phyloP scores from a whole-genome alignment of 2,113 vertebrate species.

The Verasper variegatus region DNA sequence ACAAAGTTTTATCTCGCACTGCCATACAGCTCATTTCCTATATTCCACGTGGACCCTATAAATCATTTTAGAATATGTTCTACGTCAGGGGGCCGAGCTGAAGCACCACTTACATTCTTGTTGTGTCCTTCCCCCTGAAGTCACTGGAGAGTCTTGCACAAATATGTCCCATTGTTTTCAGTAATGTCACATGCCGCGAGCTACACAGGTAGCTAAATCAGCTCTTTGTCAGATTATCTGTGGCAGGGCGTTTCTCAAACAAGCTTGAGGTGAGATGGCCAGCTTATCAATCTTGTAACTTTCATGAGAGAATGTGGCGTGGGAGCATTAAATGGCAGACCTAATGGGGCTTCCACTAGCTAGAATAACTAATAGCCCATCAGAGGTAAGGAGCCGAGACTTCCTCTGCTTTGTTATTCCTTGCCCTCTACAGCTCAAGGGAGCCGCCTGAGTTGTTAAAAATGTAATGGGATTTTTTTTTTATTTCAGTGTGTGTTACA shows the following conservation, averaged over 20 bases:
- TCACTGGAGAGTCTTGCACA: slow-evolving; percentile 23
- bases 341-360: slow-evolving; percentile 76
- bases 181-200: slow-evolving; percentile 50
- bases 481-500: not conserved
- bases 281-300: slow-evolving; percentile 68
- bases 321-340: slow-evolving; percentile 75
- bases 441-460: slow-evolving; percentile 61
- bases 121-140: slow-evolving; percentile 27
- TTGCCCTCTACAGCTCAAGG: slow-evolving; percentile 65
- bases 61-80: slow-evolving; percentile 44
- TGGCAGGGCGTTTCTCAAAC: slow-evolving; percentile 58
- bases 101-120: slow-evolving; percentile 22
- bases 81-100: slow-evolving; percentile 20
- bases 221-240: slow-evolving; percentile 62
- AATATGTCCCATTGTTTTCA: slow-evolving; percentile 45
- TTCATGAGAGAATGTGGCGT: slow-evolving; percentile 69
- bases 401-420: slow-evolving; percentile 72
- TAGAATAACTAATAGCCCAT: slow-evolving; percentile 80
- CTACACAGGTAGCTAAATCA: slow-evolving; percentile 57
- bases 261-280: slow-evolving; percentile 60
- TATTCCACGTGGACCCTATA: slow-evolving; percentile 35
- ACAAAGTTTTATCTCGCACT: slow-evolving; percentile 60
- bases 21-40: slow-evolving; percentile 54
- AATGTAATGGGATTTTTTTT: slow-evolving; percentile 67
- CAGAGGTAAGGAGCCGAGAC: slow-evolving; percentile 72